phyloP scores from a whole-genome alignment of 2,797 vertebrate species.

The Gymnothorax reevesii region DNA sequence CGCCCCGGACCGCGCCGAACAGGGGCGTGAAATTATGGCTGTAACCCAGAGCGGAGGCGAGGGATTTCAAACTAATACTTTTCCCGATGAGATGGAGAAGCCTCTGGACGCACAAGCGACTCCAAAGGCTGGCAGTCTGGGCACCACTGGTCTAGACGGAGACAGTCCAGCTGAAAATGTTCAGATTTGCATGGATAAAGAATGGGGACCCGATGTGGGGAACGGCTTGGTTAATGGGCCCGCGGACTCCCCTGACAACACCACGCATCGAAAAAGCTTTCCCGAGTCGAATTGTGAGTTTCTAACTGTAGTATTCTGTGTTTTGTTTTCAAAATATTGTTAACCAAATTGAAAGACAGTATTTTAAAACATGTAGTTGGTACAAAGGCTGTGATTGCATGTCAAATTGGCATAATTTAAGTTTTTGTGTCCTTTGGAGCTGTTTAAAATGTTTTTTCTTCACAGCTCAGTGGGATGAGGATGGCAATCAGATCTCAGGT shows the following conservation, averaged over 20 bases:
- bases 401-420: background rate
- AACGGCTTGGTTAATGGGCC: background rate
- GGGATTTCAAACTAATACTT: background rate
- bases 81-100: background rate
- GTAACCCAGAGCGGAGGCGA: constrained; percentile 38
- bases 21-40: constrained; percentile 33
- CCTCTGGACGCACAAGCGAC: background rate
- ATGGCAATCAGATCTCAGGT: constrained; percentile 13
- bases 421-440: background rate
- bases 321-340: background rate
- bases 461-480: constrained; percentile 51
- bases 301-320: background rate
- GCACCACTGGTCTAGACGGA: constrained; percentile 36
- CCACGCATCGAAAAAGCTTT: background rate
- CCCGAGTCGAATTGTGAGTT: constrained; percentile 15
- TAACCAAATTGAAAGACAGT: background rate
- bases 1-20: constrained; percentile 34
- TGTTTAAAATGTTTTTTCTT: constrained; percentile 13
- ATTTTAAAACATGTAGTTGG: background rate
- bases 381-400: background rate
- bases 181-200: background rate
- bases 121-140: background rate
- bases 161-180: constrained; percentile 32
- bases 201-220: background rate
- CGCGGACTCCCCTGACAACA: background rate